Percentiles rank a stretch among this genome's conserved stretches.
Conservation (phyloP, 1,140 invertebrate genomes). For the Whitmania pigra region DNA sequence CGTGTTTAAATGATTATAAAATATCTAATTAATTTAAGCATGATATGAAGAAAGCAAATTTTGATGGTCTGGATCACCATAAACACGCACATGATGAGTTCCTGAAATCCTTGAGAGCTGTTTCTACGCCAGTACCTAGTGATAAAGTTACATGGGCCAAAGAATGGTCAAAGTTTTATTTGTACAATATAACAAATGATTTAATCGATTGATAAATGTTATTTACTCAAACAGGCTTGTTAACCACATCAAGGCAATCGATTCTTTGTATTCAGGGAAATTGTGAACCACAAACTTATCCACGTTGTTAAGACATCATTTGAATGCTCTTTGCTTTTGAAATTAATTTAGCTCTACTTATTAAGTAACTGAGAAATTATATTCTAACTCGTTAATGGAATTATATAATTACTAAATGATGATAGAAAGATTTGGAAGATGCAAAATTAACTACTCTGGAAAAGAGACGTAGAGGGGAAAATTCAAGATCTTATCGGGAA, state of each 20-base stretch:
- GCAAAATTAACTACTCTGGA: no score
- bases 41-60: conserved; percentile 17
- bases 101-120: background rate
- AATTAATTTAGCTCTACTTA: no score
- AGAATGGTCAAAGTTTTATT: background rate
- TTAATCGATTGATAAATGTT: background rate
- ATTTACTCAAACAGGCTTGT: background rate
- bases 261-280: background rate
- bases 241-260: conserved; percentile 6
- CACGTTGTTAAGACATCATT: no score
- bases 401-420: no score
- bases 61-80: conserved; percentile 13
- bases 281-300: background rate
- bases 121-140: background rate
- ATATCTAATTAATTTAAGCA: conserved; percentile 10
- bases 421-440: no score
- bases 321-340: no score
- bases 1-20: background rate
- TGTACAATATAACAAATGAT: background rate
- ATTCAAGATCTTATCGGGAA: no score
- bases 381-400: no score
- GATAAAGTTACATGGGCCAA: background rate
- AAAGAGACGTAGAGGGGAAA: no score
- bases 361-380: no score
- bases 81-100: conserved; percentile 15